Evolutionary conservation across 1,140 invertebrate species (phyloP).

Genomic region (Drosophila tsacasi): DNA sequence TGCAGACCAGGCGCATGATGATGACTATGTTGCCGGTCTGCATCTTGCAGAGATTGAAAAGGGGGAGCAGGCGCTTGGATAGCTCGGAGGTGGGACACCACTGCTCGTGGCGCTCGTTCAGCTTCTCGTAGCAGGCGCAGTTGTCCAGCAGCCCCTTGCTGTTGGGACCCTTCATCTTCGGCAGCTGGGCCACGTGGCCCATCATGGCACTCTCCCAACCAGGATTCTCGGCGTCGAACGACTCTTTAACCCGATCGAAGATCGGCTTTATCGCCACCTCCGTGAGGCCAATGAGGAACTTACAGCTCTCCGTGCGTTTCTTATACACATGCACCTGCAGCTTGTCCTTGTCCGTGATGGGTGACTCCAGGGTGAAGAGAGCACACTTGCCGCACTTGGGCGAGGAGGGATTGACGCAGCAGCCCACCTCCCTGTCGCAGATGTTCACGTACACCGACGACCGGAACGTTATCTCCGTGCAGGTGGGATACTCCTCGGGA

Average conservation of each 20-base stretch:
- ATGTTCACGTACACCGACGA: conserved; percentile 71
- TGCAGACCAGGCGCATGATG: conserved; percentile 71
- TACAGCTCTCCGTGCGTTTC: conserved; percentile 76
- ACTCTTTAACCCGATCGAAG: conserved; percentile 75
- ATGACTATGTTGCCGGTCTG: conserved; percentile 82
- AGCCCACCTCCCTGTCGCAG: conserved; percentile 76
- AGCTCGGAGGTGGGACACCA: conserved; percentile 75
- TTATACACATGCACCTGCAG: conserved; percentile 80
- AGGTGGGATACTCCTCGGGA: conserved; percentile 81
- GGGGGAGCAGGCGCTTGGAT: conserved; percentile 69
- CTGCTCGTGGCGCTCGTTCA: conserved; percentile 57
- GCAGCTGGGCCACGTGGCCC: conserved; percentile 46
- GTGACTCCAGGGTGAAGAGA: conserved; percentile 73
- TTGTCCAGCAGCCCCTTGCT: conserved; percentile 63
- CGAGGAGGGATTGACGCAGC: conserved; percentile 63
- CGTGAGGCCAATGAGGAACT: conserved; percentile 75
- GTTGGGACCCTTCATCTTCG: conserved; percentile 53
- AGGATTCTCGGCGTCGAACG: conserved; percentile 70
- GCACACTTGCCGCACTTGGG: conserved; percentile 80
- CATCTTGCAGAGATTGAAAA: conserved; percentile 78
- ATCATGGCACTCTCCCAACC: conserved; percentile 56
- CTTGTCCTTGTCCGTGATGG: conserved; percentile 71
- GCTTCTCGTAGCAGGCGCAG: conserved; percentile 68
- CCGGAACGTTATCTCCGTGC: conserved; percentile 74
- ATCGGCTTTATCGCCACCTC: conserved; percentile 73